Conservation (phyloP, 2,113 vertebrate species). For the Brachypodius melanocephalos region DNA sequence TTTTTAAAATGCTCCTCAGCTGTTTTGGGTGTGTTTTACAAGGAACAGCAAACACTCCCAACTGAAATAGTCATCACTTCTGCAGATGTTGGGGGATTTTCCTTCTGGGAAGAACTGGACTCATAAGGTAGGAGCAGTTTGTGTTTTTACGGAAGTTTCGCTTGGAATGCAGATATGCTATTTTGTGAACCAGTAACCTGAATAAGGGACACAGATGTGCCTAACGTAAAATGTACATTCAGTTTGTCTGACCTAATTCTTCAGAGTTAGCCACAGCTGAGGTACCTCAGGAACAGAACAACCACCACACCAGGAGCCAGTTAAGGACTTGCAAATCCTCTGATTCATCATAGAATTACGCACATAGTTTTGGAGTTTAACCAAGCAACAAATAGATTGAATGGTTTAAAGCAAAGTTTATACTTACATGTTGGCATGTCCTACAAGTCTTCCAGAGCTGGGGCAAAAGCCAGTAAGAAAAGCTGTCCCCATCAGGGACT, state of each 20-base stretch:
- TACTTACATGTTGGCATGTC: not conserved
- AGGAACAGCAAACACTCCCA: not conserved
- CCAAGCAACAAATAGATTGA: not conserved
- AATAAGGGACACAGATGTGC: slow-evolving; percentile 23
- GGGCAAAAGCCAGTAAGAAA: not conserved
- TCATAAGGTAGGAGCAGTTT: not conserved
- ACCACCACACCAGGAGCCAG: not conserved
- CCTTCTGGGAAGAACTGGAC: not conserved
- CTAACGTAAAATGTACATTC: not conserved
- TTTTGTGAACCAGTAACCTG: not conserved
- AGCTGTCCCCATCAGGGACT: not conserved
- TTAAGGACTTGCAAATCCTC: not conserved
- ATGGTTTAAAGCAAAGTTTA: not conserved
- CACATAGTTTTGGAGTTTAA: not conserved
- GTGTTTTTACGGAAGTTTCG: not conserved
- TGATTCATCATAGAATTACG: not conserved
- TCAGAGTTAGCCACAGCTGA: not conserved
- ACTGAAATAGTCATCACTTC: not conserved
- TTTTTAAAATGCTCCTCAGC: not conserved
- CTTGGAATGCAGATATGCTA: not conserved
- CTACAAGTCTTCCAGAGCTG: not conserved
- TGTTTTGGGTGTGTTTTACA: not conserved
- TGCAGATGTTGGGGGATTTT: slow-evolving; percentile 13
- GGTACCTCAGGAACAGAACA: not conserved
- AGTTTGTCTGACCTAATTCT: slow-evolving; percentile 22